A percentile compares a stretch with the other conserved stretches of the same genome.
These are phyloP conservation scores for Sceloporus tristichus DNA, from an alignment of 2,113 vertebrate species.

Conservation along the genomic window DNA sequence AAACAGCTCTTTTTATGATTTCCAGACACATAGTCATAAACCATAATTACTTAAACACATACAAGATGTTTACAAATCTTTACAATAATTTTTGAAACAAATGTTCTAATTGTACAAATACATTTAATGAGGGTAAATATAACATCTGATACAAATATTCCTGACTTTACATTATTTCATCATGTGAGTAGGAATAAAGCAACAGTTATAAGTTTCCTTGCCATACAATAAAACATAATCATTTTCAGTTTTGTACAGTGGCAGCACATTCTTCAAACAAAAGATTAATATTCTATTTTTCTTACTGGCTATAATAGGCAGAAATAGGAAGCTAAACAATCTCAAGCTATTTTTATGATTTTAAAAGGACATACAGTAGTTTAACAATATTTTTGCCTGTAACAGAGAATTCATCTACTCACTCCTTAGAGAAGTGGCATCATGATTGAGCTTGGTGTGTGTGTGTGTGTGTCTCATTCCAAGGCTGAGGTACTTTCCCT, in stretches of 20 bases:
- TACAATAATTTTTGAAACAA: background rate
- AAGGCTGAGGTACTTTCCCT: no score
- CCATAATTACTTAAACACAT: background rate
- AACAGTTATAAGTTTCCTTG: background rate
- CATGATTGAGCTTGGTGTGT: no score
- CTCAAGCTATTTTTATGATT: background rate
- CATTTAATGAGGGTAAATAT: background rate
- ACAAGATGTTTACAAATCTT: background rate
- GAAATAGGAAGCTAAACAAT: background rate
- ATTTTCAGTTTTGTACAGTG: rapidly evolving
- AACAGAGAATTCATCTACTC: background rate
- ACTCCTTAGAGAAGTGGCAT: background rate
- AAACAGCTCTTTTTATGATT: rapidly evolving
- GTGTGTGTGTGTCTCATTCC: no score
- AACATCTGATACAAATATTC: background rate
- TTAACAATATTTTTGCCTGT: background rate
- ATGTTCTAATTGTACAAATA: background rate
- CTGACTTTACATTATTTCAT: background rate
- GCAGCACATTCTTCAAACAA: background rate
- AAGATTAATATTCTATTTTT: background rate
- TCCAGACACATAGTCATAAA: background rate
- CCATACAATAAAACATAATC: background rate
- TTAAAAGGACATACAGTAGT: background rate
- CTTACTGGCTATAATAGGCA: background rate
- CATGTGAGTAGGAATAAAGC: background rate